Conservation (phyloP, 2,113 vertebrate species). For the Bothrops jararaca region DNA sequence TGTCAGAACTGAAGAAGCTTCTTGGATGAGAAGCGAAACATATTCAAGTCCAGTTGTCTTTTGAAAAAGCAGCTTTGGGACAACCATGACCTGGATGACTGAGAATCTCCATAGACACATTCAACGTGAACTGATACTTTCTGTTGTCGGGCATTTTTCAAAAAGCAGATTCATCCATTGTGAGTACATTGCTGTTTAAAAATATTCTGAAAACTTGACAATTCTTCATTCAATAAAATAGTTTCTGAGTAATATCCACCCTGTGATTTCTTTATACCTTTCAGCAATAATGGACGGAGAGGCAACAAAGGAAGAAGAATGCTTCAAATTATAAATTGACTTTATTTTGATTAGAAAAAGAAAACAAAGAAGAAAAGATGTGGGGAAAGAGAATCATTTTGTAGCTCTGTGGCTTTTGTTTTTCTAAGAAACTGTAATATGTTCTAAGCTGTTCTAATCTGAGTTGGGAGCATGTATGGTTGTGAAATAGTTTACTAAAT, state of each 20-base stretch:
- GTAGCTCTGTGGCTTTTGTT: not conserved
- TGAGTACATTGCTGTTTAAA: not conserved
- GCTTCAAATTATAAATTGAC: not conserved
- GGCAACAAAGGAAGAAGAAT: not conserved
- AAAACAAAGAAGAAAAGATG: not conserved
- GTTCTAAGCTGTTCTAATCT: slow-evolving; percentile 2
- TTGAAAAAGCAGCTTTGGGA: not conserved
- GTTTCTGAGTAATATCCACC: not conserved
- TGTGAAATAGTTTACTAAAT: slow-evolving; percentile 56
- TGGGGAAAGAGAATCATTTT: not conserved
- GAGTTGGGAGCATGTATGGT: not conserved
- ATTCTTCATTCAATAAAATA: not conserved
- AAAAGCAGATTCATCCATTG: not conserved
- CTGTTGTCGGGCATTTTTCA: not conserved
- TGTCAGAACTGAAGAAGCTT: not conserved
- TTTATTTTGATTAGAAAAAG: not conserved
- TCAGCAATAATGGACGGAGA: not conserved
- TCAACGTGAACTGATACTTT: not conserved
- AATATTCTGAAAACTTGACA: not conserved
- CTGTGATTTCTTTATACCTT: not conserved
- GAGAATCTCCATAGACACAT: not conserved
- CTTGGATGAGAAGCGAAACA: not conserved
- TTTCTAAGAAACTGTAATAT: slow-evolving; percentile 1
- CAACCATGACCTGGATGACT: not conserved
- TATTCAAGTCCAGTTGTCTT: not conserved